phyloP scores from a whole-genome alignment of 2,797 vertebrate species.

The Peromyscus melanophrys region DNA sequence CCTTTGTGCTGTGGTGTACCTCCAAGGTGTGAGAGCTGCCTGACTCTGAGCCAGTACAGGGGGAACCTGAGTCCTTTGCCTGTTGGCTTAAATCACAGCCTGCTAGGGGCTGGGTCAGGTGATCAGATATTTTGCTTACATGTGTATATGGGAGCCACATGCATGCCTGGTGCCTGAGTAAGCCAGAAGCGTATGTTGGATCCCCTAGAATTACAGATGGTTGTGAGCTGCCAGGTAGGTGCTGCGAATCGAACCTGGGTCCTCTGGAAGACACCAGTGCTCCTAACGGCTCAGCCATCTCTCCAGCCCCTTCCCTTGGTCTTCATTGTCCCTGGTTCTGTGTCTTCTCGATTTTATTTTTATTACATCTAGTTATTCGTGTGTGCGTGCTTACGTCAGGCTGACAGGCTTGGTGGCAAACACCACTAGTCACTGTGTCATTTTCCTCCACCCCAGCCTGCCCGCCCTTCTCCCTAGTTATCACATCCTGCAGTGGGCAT shows the following conservation, averaged over 20 bases:
- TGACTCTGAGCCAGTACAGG: not conserved
- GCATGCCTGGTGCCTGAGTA: not conserved
- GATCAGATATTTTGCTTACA: not conserved
- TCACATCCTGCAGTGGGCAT: not conserved
- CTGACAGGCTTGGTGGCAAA: not conserved
- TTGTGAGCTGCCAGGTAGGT: not conserved
- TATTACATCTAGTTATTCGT: not conserved
- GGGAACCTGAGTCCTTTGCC: not conserved
- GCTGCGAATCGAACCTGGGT: not conserved
- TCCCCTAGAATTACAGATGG: not conserved
- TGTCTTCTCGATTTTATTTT: not conserved
- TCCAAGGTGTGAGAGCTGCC: not conserved
- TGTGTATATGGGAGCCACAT: not conserved
- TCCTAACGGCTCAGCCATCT: not conserved
- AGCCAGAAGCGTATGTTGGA: not conserved
- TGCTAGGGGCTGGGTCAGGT: not conserved
- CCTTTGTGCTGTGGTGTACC: rapidly evolving
- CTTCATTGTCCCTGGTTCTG: not conserved
- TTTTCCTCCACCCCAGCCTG: not conserved
- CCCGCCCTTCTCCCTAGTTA: conserved; percentile 36
- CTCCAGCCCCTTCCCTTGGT: not conserved
- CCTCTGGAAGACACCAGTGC: not conserved
- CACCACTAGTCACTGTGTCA: not conserved
- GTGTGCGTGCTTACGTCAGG: not conserved
- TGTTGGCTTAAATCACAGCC: not conserved